Conservation (phyloP, 2,888 invertebrate genomes). For the Orthosia gothica region DNA sequence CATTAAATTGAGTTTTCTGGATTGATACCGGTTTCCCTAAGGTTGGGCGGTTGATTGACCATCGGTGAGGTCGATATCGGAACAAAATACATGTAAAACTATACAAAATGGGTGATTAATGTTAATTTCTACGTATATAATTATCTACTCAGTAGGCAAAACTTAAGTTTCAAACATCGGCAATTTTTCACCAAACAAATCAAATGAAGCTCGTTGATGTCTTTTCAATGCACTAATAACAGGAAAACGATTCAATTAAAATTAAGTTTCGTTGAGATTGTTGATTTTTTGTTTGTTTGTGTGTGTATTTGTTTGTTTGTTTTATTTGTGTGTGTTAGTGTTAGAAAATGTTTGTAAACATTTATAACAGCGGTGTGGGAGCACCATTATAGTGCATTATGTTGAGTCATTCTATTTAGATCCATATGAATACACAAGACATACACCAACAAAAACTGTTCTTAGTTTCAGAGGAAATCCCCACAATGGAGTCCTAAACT, state of each 20-base stretch:
- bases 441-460: not conserved
- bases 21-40: constrained; percentile 42
- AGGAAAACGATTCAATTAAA: no score
- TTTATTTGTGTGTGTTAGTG: no score
- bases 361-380: no score
- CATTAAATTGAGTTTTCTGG: constrained; percentile 37
- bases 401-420: not conserved
- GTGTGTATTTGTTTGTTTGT: no score
- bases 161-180: not conserved
- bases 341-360: no score
- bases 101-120: not conserved
- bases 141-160: not conserved
- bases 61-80: not conserved
- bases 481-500: not conserved
- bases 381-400: no score
- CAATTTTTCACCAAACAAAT: no score
- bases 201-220: no score
- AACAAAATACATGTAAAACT: constrained; percentile 2
- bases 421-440: not conserved
- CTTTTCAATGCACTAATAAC: no score
- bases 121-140: not conserved
- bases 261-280: no score
- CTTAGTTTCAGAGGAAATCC: not conserved
- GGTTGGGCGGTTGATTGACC: constrained; percentile 15
- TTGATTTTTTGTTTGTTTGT: no score